Conservation (phyloP, 2,888 invertebrate species). For the Nasonovia ribisnigri region DNA sequence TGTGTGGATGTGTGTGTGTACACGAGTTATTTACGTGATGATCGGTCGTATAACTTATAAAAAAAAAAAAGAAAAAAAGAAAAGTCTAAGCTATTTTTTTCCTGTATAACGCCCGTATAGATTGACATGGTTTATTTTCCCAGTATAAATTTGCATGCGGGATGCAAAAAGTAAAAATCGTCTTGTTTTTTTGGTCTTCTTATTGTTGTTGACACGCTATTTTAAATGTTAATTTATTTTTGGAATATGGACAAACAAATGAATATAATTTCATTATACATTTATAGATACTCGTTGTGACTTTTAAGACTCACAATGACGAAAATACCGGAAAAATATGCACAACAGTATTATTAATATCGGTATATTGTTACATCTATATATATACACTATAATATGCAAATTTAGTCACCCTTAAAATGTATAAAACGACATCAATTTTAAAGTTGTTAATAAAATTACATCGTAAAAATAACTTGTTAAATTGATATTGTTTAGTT, state of each 20-base stretch:
- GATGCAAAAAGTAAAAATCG: not conserved
- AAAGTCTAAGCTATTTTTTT: not conserved
- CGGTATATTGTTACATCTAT: not conserved
- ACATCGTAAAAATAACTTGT: slow-evolving; percentile 30
- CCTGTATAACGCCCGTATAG: not conserved
- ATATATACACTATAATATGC: not conserved
- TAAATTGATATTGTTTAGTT: slow-evolving; percentile 14
- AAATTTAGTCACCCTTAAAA: not conserved
- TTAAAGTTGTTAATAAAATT: slow-evolving; percentile 11
- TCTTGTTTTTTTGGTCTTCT: not conserved
- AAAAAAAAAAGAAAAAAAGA: not conserved
- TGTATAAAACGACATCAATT: slow-evolving; percentile 4
- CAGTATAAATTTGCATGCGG: not conserved
- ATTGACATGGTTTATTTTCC: not conserved
- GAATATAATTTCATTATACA: not conserved
- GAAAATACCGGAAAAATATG: not conserved
- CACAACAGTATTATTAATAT: not conserved
- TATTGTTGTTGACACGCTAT: not conserved
- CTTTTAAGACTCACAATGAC: not conserved
- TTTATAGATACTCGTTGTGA: not conserved
- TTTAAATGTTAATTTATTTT: not conserved
- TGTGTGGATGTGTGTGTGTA: not conserved
- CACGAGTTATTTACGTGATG: not conserved
- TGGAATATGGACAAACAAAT: not conserved
- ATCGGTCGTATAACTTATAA: not conserved